phyloP scores from a whole-genome alignment of 2,888 invertebrate species.

The Myopa testacea region DNA sequence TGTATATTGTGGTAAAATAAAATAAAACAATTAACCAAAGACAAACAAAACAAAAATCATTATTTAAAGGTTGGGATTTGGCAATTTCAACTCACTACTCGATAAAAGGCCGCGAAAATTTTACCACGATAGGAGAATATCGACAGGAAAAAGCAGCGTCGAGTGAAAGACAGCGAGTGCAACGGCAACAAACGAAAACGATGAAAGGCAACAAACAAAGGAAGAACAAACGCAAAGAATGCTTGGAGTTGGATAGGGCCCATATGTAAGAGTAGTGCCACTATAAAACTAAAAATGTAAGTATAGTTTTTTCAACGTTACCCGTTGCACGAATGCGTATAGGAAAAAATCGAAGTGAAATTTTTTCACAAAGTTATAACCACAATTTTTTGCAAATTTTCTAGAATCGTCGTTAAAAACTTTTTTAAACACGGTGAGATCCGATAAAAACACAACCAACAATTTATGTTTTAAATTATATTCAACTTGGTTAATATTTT shows the following conservation, averaged over 20 bases:
- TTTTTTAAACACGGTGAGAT: not conserved
- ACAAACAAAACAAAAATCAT: not conserved
- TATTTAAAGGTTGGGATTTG: not conserved
- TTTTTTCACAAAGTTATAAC: constrained; percentile 46
- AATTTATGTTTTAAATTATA: too few relatives aligned
- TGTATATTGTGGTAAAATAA: too few relatives aligned
- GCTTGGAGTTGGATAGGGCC: not conserved
- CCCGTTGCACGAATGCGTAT: constrained; percentile 36
- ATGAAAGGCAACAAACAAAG: not conserved
- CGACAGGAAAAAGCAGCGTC: not conserved
- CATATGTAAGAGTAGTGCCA: constrained; percentile 1
- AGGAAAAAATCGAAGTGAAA: constrained; percentile 51
- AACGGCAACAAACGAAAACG: constrained; percentile 9
- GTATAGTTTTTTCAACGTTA: constrained; percentile 47
- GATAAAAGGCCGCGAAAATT: not conserved
- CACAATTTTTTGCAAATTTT: constrained; percentile 22
- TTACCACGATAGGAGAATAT: constrained; percentile 20
- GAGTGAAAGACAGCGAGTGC: constrained; percentile 9
- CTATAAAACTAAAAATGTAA: constrained; percentile 39
- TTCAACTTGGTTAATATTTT: not conserved
- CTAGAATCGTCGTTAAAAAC: not conserved
- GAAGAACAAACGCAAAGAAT: constrained; percentile 30
- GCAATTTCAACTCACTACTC: constrained; percentile 10
- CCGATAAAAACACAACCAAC: not conserved
- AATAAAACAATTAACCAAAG: not conserved